Base-by-base conservation (phyloP, 1,140 invertebrate genomes). In the Zaprionus camerounensis region DNA sequence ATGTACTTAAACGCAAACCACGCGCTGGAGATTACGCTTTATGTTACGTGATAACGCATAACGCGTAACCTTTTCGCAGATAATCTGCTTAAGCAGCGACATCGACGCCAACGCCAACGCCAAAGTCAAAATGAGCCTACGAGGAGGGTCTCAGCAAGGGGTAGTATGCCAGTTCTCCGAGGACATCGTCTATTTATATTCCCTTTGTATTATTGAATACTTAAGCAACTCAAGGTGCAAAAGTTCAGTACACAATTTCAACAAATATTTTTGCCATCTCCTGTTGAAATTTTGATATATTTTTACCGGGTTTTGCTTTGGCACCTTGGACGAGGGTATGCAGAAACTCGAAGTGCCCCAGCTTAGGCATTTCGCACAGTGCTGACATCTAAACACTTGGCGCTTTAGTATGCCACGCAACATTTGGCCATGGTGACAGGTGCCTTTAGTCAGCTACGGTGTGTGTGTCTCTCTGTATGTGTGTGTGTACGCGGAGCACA, bases 1-100 rank as follows among this genome's bases (percentile, higher is more conserved):
- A 71, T 82, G 79, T 70, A 78, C 72, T 70, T 90, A 90, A 81
- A 90, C 79, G 79, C 76, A 74, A 81, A 77, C 85, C 85, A 83
- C 85, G 85, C 85, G 81, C 84, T 70, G 38, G 72, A 90, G 86
- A 85, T 90, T 85, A 82, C 85, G 85, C 85, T 88, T 88, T 88
- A 88, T 88, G 85, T 90, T 90, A 88, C 85, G 85, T 88, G 85
- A 88, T 88, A 88, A 85, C 85, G 85, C 85, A 88, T 88, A 75
- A 71, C 84, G 81, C 85, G 81, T 90, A 88, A 85, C 84, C 84
- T 84, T 84, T 88, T 88, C 81, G 64, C 76, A 90, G 85, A 90
- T 90, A 90, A 90, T 88, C 84, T 75, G 71, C 84, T 88, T 84
- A 88, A 76, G 71, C 79, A 65, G 68, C 41, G 46, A 7, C 20